Percentiles rank a stretch among this genome's conserved stretches.
Evolutionary conservation across 1,140 invertebrate genomes (phyloP).

Genomic region (Medauroidea extradentata): DNA sequence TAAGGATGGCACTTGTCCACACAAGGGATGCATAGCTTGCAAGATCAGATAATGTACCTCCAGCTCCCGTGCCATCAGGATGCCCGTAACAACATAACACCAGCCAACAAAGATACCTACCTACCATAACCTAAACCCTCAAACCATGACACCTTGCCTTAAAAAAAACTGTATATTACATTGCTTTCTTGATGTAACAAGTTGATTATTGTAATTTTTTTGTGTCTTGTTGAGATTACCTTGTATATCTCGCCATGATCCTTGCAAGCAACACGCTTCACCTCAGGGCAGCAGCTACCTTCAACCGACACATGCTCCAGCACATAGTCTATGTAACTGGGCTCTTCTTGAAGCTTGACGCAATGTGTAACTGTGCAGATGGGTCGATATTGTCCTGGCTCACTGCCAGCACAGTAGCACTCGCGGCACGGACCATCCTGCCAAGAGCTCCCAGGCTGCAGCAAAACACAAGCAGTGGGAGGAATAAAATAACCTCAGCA

Average conservation of each 20-base stretch:
- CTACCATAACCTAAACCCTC: no score
- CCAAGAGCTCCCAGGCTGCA: constrained; percentile 53
- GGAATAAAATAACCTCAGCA: background rate
- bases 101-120: no score
- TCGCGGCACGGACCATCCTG: constrained; percentile 61
- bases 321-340: constrained; percentile 45
- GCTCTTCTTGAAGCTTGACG: background rate
- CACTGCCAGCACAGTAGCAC: constrained; percentile 50
- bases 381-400: constrained; percentile 19
- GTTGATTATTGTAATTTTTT: no score
- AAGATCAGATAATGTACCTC: no score
- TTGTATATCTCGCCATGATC: constrained; percentile 46
- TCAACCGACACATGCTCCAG: constrained; percentile 46
- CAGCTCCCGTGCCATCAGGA: no score
- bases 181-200: no score
- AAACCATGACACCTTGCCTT: no score
- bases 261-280: constrained; percentile 56
- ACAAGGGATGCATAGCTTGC: no score
- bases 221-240: no score
- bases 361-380: constrained; percentile 11
- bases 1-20: no score
- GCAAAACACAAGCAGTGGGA: background rate
- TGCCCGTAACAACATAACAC: no score
- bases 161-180: no score
- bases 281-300: constrained; percentile 57